These are phyloP conservation scores for Ecdyonurus torrentis DNA, from an alignment of 2,888 invertebrate species.

Conservation along the genomic window DNA sequence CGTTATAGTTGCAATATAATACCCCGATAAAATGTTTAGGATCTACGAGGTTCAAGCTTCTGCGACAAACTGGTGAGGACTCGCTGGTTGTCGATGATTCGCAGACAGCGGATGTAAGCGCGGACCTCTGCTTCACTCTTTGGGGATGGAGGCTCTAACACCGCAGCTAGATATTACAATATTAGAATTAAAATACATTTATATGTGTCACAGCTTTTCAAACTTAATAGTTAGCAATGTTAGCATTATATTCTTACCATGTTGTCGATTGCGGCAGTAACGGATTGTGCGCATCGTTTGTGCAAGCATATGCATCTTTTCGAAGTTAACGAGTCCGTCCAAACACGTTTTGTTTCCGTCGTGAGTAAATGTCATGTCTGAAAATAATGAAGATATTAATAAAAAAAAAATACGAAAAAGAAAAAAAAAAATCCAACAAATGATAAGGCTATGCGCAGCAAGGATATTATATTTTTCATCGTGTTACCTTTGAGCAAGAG, in stretches of 20 bases:
- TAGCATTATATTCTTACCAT: too few species aligned
- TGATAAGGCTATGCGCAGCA: too few species aligned
- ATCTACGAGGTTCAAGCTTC: constrained; percentile 48
- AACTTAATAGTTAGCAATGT: neutral
- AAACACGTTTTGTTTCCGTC: constrained; percentile 72
- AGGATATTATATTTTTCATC: neutral
- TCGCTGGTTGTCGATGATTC: constrained; percentile 65
- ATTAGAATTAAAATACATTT: neutral
- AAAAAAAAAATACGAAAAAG: too few species aligned
- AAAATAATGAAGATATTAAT: constrained; percentile 12
- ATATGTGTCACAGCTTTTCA: neutral
- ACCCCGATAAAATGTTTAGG: constrained; percentile 20
- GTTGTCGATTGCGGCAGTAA: constrained; percentile 52
- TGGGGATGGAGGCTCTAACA: constrained; percentile 49
- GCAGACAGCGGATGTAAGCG: constrained; percentile 50
- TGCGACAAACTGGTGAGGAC: constrained; percentile 60
- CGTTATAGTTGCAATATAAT: neutral
- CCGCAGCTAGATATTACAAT: constrained; percentile 32
- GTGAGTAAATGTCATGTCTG: constrained; percentile 61
- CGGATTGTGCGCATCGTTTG: constrained; percentile 61
- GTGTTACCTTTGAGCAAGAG: constrained; percentile 55
- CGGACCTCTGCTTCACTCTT: constrained; percentile 52
- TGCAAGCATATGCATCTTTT: constrained; percentile 81
- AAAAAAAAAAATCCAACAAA: neutral
- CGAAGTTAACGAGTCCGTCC: constrained; percentile 63